Conservation (phyloP, 2,113 vertebrate genomes). For the Willisornis vidua region DNA sequence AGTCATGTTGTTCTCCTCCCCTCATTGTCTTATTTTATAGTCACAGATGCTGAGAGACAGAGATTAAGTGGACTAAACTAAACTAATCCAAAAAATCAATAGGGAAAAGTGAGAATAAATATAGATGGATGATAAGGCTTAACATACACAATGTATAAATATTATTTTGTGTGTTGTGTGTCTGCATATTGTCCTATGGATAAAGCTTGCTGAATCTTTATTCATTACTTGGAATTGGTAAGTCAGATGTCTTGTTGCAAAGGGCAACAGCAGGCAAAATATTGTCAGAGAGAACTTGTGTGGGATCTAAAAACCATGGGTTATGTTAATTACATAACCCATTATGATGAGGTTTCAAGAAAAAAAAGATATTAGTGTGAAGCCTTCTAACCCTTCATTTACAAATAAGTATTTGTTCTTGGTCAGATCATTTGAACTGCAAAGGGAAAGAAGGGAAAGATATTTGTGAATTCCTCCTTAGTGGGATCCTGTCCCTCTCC, state of each 20-base stretch:
- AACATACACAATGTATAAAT: background rate
- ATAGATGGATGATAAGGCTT: background rate
- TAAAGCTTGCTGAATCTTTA: conserved; percentile 24
- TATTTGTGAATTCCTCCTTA: background rate
- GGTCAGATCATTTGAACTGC: background rate
- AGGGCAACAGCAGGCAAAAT: background rate
- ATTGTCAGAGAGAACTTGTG: background rate
- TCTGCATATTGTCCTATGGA: background rate
- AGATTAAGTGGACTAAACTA: background rate
- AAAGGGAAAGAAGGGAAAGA: background rate
- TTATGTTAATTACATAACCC: background rate
- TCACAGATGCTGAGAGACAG: background rate
- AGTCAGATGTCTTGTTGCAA: conserved; percentile 35
- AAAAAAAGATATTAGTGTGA: background rate
- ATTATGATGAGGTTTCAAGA: background rate
- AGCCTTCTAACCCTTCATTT: background rate
- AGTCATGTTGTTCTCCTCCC: background rate
- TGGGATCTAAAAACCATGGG: background rate
- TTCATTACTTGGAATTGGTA: conserved; percentile 23
- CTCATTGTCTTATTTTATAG: background rate
- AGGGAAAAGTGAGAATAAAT: background rate
- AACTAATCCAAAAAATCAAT: background rate
- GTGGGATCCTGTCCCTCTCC: background rate
- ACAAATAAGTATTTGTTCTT: background rate
- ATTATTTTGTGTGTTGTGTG: background rate